phyloP scores from a whole-genome alignment of 2,888 invertebrate species.

The Ochlodes sylvanus region DNA sequence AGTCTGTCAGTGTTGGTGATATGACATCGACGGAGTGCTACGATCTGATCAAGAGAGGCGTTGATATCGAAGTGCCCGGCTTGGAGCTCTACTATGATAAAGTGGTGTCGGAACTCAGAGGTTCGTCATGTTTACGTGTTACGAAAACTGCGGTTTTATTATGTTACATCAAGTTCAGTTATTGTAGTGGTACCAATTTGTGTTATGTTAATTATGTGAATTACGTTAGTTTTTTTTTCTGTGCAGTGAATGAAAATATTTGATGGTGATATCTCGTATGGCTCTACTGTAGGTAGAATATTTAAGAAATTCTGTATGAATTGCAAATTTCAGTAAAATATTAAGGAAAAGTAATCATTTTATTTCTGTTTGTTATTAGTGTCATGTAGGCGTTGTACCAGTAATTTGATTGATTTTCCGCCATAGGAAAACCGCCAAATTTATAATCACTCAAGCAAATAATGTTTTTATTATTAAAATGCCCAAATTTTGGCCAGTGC shows the following conservation, averaged over 20 bases:
- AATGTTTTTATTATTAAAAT: neutral
- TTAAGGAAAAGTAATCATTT: neutral
- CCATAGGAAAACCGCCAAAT: neutral
- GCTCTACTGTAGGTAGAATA: neutral
- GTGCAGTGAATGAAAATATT: neutral
- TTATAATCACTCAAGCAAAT: neutral
- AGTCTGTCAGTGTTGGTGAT: slow-evolving; percentile 65
- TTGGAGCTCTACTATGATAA: slow-evolving; percentile 85
- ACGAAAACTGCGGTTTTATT: neutral
- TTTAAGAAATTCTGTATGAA: neutral
- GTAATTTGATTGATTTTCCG: too few species aligned
- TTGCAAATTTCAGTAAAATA: neutral
- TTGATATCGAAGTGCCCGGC: slow-evolving; percentile 81
- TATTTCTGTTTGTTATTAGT: neutral
- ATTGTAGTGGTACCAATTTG: neutral
- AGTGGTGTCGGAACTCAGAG: slow-evolving; percentile 85
- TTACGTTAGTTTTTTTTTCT: neutral
- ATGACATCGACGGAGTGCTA: slow-evolving; percentile 83
- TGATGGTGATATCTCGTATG: neutral
- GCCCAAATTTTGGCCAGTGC: neutral
- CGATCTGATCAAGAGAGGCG: slow-evolving; percentile 79
- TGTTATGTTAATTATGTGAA: slow-evolving; percentile 11
- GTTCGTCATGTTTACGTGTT: slow-evolving; percentile 61
- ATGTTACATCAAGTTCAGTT: neutral
- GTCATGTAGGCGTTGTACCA: too few species aligned